Conservation (phyloP, 2,888 invertebrate genomes). For the Lydus trimaculatus region DNA sequence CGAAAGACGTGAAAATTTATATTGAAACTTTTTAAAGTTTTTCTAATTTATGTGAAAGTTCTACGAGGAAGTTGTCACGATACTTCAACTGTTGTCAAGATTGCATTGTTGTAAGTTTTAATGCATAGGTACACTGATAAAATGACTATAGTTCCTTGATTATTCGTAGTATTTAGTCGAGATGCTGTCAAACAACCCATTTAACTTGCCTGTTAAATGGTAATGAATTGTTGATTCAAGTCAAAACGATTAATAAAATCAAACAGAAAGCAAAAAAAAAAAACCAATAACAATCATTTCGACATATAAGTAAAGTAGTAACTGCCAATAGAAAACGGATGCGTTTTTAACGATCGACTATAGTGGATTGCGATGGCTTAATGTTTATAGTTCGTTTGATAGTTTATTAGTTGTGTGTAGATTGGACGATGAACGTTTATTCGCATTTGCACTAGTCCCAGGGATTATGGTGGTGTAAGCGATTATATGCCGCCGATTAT, state of each 20-base stretch:
- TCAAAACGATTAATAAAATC: no score
- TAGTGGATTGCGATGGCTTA: background rate
- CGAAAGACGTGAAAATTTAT: background rate
- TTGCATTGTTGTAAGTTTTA: slow-evolving; percentile 1
- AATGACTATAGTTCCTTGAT: background rate
- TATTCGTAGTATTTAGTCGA: background rate
- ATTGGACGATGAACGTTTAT: slow-evolving; percentile 11
- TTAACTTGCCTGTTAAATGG: no score
- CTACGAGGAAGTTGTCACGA: background rate
- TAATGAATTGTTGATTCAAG: no score
- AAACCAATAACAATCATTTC: no score
- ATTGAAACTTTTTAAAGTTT: background rate
- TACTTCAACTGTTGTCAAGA: background rate
- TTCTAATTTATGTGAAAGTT: background rate
- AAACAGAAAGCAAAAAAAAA: no score
- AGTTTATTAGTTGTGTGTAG: background rate
- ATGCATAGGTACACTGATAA: background rate
- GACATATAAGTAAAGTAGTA: background rate
- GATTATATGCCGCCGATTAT: slow-evolving; percentile 40
- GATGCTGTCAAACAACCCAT: background rate
- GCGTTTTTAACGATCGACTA: background rate
- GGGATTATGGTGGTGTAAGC: slow-evolving; percentile 22
- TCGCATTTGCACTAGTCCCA: slow-evolving; percentile 25
- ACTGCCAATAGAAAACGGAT: background rate
- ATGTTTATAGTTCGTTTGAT: slow-evolving; percentile 1